Percentiles rank a stretch among this genome's conserved stretches.
Conservation (phyloP, 2,797 vertebrate species). For the Phataginus tetradactyla region DNA sequence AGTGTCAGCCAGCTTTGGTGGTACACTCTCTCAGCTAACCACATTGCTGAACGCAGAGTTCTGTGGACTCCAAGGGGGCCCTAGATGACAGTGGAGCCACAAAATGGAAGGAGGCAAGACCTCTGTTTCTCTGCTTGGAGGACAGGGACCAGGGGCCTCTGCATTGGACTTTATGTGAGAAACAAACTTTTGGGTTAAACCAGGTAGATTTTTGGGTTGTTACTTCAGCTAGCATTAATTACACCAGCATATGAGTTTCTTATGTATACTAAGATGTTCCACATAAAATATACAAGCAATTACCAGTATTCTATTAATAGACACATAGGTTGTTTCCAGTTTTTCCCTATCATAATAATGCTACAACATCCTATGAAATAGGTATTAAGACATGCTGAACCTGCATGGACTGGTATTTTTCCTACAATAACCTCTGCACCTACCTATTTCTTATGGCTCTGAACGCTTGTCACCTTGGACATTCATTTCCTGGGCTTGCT, state of each 20-base stretch:
- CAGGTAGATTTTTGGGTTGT: not conserved
- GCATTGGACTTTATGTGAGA: not conserved
- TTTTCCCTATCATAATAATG: not conserved
- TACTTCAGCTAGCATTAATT: not conserved
- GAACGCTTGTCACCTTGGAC: not conserved
- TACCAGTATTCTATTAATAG: not conserved
- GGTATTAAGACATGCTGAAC: not conserved
- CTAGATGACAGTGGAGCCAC: not conserved
- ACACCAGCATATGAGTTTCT: not conserved
- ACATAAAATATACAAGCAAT: not conserved
- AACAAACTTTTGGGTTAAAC: not conserved
- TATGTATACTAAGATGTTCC: not conserved
- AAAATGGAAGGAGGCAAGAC: not conserved
- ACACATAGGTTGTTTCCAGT: not conserved
- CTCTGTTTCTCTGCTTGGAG: not conserved
- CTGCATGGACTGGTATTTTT: not conserved
- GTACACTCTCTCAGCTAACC: not conserved
- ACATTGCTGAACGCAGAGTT: not conserved
- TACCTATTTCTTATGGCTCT: not conserved
- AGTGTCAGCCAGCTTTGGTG: not conserved
- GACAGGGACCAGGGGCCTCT: not conserved
- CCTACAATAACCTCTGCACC: not conserved
- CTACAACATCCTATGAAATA: not conserved
- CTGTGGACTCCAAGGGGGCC: not conserved
- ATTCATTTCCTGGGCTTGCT: not conserved